phyloP scores from a whole-genome alignment of 2,888 invertebrate genomes.

The Euplagia quadripunctaria region DNA sequence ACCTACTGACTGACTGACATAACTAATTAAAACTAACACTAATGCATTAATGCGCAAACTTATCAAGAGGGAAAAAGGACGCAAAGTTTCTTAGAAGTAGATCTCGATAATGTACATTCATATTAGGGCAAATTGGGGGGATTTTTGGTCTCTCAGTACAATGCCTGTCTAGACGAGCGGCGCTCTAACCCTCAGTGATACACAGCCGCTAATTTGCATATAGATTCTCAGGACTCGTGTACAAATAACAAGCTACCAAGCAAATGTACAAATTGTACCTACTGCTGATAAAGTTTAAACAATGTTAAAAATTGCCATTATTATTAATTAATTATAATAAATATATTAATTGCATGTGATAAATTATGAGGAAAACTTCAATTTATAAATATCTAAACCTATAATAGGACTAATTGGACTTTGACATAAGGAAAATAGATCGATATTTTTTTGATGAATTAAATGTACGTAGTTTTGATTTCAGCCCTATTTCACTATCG shows the following conservation, averaged over 20 bases:
- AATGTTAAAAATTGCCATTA: neutral
- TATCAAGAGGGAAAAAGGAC: no score
- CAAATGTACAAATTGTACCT: neutral
- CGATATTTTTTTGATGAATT: neutral
- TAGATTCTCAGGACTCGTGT: slow-evolving; percentile 33
- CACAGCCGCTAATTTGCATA: slow-evolving; percentile 52
- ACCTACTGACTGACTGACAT: no score
- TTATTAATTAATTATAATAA: neutral
- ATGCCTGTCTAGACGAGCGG: slow-evolving; percentile 58
- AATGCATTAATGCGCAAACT: no score
- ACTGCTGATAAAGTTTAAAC: neutral
- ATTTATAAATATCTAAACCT: neutral
- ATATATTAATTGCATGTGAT: neutral
- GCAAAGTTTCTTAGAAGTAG: slow-evolving; percentile 20
- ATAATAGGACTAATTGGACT: neutral
- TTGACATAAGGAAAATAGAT: neutral
- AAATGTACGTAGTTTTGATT: neutral
- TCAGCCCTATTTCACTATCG: no score
- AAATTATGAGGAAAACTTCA: neutral
- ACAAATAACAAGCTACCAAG: slow-evolving; percentile 5
- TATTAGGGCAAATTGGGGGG: slow-evolving; percentile 36
- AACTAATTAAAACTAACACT: no score
- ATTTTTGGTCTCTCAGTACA: slow-evolving; percentile 45
- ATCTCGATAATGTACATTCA: slow-evolving; percentile 25
- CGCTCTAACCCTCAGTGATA: slow-evolving; percentile 36